Evolutionary conservation across 2,888 invertebrate species (phyloP), one percentile per base, ranked within the genome.

Genomic region (Cylindroiulus punctatus): DNA sequence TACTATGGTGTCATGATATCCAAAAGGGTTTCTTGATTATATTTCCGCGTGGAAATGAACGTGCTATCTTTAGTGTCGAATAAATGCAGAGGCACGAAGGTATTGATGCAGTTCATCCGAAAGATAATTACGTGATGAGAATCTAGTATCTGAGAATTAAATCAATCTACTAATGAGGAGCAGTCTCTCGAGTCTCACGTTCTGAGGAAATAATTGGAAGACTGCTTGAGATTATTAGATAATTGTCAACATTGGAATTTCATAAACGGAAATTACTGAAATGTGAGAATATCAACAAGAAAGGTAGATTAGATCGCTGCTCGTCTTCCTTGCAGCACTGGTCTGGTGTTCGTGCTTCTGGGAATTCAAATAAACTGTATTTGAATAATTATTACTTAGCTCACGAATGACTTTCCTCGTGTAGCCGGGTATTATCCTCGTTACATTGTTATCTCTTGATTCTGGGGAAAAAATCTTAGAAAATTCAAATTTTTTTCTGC

Each of bases 171-270:
- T 76, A 76, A 76, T 30, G 76, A 76, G 76, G 1, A 30, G 76
- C 26, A 30, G 26, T 76, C 76, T 76, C 76, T 76, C 1, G 76
- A 30, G 76, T 76, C 76, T 30, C 30, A 30, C 76, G 14, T 8
- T 22, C 22, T 57, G 57, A 8, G 30, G 26, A 76, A 76, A 30
- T 30, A 76, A 76, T 76, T 76, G 76, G 76, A 30, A 76, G 76
- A 30, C 30, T 76, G 30, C 26, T 76, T 14, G 76, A 76, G 76
- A 76, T 76, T 76, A 76, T 76, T 76, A 30, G 76, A 76, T 76
- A 76, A 76, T 76, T 76, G 76, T 8, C 76, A 30, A 76, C 76
- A 30, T 76, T 76, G 30, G 76, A 76, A 76, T 76, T 76, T 76
- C 76, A 14, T 76, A 76, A 76, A 76, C 76, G 76, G 76, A 76